Evolutionary conservation across 2,888 invertebrate species (phyloP).

Genomic region (Reticulitermes lucifugus): DNA sequence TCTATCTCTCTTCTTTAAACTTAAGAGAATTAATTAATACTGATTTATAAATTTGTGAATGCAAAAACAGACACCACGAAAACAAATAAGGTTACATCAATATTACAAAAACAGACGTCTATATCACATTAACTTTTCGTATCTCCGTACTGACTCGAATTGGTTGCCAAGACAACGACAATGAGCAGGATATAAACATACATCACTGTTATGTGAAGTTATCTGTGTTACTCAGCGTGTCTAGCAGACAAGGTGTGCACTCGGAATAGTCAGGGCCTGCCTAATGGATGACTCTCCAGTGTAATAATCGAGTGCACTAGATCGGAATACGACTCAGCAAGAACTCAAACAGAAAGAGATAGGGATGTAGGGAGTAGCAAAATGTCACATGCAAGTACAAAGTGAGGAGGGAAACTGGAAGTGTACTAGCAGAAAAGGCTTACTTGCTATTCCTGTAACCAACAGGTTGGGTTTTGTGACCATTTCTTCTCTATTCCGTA

Average conservation of each 20-base stretch:
- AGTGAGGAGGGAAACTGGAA: not conserved
- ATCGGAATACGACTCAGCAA: not conserved
- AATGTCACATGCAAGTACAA: not conserved
- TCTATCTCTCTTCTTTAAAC: too few species aligned
- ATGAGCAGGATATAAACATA: not conserved
- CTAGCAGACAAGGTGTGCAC: not conserved
- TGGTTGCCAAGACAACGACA: not conserved
- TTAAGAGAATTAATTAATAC: too few species aligned
- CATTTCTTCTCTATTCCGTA: slow-evolving; percentile 13
- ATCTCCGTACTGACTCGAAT: not conserved
- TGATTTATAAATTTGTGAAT: too few species aligned
- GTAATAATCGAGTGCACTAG: slow-evolving; percentile 17
- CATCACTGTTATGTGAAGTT: not conserved
- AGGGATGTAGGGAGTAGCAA: not conserved
- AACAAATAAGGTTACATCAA: too few species aligned
- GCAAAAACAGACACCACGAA: too few species aligned
- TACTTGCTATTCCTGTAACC: not conserved
- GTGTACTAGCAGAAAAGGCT: not conserved
- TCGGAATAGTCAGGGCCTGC: not conserved
- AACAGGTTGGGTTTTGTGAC: not conserved
- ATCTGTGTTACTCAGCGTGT: not conserved
- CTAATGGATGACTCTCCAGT: slow-evolving; percentile 31
- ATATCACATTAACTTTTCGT: not conserved
- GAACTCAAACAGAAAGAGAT: not conserved
- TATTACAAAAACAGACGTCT: too few species aligned